Evolutionary conservation across 2,888 invertebrate genomes (phyloP), one percentile per base, ranked within the genome.

Genomic region (Pterobdella sp.): DNA sequence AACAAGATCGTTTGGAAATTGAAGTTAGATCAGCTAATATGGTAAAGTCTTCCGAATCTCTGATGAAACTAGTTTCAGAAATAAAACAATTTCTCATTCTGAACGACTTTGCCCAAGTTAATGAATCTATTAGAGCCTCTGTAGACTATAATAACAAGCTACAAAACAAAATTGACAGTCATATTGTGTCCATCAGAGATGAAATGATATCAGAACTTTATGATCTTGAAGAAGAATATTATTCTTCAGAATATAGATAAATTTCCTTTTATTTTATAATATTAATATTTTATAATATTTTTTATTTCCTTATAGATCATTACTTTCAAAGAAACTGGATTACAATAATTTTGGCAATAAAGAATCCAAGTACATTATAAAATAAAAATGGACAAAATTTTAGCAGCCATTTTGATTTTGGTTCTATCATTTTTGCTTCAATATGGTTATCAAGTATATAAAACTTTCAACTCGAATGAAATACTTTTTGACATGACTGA

Each of bases 71-170:
- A 36, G 94, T 96, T 0, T 93, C 95, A 0, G 96, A 97, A 82
- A 92, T 98, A 76, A 97, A 97, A 81, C 96, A 98, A 82, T 98
- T 96, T 84, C 86, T 97, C 65, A 95, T 97, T 80, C 87, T 98
- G 31, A 97, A 97, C 84, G 97, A 98, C 85, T 98, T 98, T 82
- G 94, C 94, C 65, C 94, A 95, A 0, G 93, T 97, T 0, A 97
- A 97, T 83, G 94, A 96, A 81, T 93, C 95, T 0, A 96, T 97
- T 76, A 90, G 91, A n/a, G 90, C 91, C 78, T 94, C 94, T 82
- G 92, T 92, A 0, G 91, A 92, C 82, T 84, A 93, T 18, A 94
- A 92, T 81, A 88, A 93, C 73, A 90, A 91, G 0, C 92, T 92
- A 81, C 94, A 94, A 85, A 89, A 89, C 67, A 94, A 94, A 82